Base-by-base conservation (phyloP, 2,113 vertebrate species). In the Phrynosoma blainvillii region DNA sequence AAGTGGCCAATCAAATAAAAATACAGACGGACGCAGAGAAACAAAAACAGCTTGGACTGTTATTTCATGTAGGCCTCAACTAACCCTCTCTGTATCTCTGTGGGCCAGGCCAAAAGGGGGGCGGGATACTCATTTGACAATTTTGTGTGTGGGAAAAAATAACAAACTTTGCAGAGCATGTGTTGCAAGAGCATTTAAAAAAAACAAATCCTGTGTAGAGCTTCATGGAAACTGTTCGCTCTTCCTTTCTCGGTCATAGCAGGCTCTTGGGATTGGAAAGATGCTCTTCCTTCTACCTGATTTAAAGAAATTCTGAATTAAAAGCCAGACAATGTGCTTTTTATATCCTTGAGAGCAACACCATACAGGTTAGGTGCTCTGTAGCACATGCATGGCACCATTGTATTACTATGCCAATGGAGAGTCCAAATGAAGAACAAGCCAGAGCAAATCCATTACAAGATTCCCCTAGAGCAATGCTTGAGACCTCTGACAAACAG, bases 1-100 rank as follows among this genome's bases (percentile, higher is more conserved):
- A 90, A 95, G 91, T 73, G 82, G 89, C 42, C 52, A 47, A 2
- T 23, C 21, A 78, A 52, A 65, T 5, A 79, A 52, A 79, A 86
- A 68, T 32, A 70, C 12, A 59, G 42, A 11, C 5, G 14, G 21
- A 70, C 27, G 10, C 59, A 52, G 10, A 54, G 18, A 80, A 68
- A 52, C 11, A 54, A 2, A 21, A 83, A 16, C 27, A 30, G 42
- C 40, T 68, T 23, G 65, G 30, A 18, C 40, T 83, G 23, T 40
- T 8, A 2, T 82, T 2, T 40, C 59, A 65, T 2, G 65, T 40
- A 66, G 23, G 5, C 70, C 52, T 74, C 1, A 32, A 13, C 21
- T 73, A 56, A 32, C 3, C 52, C 52, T 9, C 20, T 71, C 52
- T 23, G 21, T 10, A 36, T 20, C n/a, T 14, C 52, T 71, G 68